phyloP scores from a whole-genome alignment of 2,888 invertebrate species.

The Himalopsyche japonica region DNA sequence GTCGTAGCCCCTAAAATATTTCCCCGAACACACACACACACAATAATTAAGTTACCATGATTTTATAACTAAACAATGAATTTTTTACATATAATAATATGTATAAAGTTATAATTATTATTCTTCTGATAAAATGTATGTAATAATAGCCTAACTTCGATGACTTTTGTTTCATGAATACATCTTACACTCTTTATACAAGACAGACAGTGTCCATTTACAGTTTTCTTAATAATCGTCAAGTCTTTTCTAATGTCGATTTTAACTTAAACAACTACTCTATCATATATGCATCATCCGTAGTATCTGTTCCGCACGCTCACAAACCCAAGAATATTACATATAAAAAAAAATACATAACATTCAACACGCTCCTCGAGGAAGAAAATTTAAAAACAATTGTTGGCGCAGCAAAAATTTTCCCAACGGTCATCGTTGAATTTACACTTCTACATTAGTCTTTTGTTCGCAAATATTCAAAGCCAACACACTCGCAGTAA shows the following conservation, averaged over 20 bases:
- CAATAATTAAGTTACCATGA: conserved; percentile 3
- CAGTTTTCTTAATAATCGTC: conserved; percentile 12
- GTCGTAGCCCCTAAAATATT: background rate
- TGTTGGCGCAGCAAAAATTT: background rate
- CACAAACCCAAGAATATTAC: background rate
- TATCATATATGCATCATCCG: conserved; percentile 3
- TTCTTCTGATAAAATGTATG: conserved; percentile 24
- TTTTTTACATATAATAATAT: conserved; percentile 16
- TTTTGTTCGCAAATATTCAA: background rate
- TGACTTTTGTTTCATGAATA: conserved; percentile 26
- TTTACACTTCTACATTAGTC: background rate
- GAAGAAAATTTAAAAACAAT: background rate
- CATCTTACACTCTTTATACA: conserved; percentile 21
- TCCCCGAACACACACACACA: background rate
- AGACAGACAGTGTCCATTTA: conserved; percentile 8
- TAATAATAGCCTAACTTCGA: conserved; percentile 28
- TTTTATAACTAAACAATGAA: conserved; percentile 23
- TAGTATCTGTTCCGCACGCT: background rate
- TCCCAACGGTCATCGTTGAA: background rate
- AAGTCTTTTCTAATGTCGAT: conserved; percentile 26
- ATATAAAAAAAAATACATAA: background rate
- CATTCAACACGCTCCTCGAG: background rate
- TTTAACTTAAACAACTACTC: background rate
- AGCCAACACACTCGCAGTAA: background rate
- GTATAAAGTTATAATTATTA: conserved; percentile 9